Conservation (phyloP, 2,113 vertebrate genomes). For the Mesembrinibis cayennensis region DNA sequence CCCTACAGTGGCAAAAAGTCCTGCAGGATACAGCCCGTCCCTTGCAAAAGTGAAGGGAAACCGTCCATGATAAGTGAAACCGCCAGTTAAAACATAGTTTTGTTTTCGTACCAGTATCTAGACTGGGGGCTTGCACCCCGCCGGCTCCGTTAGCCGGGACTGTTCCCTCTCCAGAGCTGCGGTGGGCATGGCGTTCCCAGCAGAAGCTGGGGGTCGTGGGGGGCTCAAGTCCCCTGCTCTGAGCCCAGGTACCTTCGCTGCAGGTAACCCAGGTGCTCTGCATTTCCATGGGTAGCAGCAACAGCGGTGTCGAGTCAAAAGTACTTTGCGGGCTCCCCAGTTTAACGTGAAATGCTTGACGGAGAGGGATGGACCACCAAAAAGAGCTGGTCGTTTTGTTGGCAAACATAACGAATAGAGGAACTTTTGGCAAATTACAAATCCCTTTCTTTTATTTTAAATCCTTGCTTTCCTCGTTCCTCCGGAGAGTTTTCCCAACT, state of each 20-base stretch:
- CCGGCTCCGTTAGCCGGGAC: not conserved
- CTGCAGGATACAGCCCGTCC: not conserved
- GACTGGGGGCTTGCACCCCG: not conserved
- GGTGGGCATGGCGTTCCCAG: not conserved
- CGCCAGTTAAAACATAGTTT: not conserved
- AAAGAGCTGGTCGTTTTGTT: not conserved
- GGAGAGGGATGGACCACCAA: conserved; percentile 12
- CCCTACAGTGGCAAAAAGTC: not conserved
- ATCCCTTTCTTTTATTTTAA: conserved; percentile 30
- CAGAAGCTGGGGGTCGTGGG: not conserved
- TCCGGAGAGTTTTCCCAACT: not conserved
- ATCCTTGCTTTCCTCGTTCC: conserved; percentile 2
- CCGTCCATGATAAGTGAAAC: not conserved
- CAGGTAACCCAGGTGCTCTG: not conserved
- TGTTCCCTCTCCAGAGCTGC: not conserved
- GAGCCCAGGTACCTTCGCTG: not conserved
- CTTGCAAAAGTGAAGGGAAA: not conserved
- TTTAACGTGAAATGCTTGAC: conserved; percentile 19
- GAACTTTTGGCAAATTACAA: conserved; percentile 61
- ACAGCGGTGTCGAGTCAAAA: not conserved
- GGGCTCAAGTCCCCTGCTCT: not conserved
- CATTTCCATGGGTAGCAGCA: not conserved
- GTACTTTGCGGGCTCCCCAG: not conserved
- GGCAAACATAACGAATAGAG: conserved; percentile 22
- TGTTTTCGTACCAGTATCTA: not conserved